Evolutionary conservation across 2,797 vertebrate species (phyloP), one percentile per base, ranked within the genome.

Genomic region (Gephyroberyx darwinii): DNA sequence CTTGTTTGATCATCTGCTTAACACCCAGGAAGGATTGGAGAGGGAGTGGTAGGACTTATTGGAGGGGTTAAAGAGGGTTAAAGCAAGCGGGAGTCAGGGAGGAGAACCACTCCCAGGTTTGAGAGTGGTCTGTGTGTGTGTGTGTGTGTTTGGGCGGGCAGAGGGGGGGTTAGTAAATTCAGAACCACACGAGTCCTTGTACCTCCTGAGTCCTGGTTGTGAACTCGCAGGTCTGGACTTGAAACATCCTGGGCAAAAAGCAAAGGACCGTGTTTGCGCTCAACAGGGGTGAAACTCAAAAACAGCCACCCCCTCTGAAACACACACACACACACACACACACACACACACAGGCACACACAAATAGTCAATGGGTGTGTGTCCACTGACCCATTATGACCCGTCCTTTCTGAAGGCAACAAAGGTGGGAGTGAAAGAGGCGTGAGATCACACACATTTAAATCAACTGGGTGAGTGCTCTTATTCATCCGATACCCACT

Each of bases 401-500:
- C 91, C 77, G 65, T 88, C 82, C 82, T 89, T 93, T 93, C 86
- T 91, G 74, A 82, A 74, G 39, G 51, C 75, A 89, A 93, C 91
- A 93, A 92, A 91, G 90, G 83, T 85, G 78, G 73, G 84, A 87
- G 86, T 87, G 89, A 90, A 89, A 86, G 88, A 90, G 85, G 87
- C 81, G 88, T 92, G 90, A 92, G 92, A 91, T 93, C 92, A 93
- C 90, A 86, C 86, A 89, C 81, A 89, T 90, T 91, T 88, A 91
- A 92, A 93, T 93, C 82, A 92, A 89, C 72, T 87, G 86, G 78
- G 75, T 87, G 90, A 89, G 88, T 91, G 89, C 84, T 88, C 89
- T 90, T 81, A 93, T 93, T 90, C 84, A 86, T 68, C 73, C 51
- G 78, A 85, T 80, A 80, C 83, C 84, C 86, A 80, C 73, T 54